Conservation (phyloP, 2,113 vertebrate species). For the Cinclus mexicanus region DNA sequence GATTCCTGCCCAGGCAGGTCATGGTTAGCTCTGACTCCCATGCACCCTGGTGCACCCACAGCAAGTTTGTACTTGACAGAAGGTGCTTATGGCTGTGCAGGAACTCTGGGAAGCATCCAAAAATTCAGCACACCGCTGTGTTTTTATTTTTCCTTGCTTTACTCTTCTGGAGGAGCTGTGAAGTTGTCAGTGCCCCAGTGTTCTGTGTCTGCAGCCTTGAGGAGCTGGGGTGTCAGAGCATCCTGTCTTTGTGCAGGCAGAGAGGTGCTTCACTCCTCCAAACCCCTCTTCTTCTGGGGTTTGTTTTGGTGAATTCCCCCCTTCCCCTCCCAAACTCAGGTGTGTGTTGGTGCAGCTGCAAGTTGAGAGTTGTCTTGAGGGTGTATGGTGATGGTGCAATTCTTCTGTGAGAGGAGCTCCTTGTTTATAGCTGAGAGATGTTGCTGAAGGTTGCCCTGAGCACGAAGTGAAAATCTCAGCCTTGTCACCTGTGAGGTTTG, state of each 20-base stretch:
- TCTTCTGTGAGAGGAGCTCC: not conserved
- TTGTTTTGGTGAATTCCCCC: not conserved
- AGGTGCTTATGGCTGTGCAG: not conserved
- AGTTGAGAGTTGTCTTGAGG: not conserved
- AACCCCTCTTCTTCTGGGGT: not conserved
- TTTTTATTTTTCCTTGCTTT: not conserved
- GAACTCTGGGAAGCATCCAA: not conserved
- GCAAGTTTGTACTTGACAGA: not conserved
- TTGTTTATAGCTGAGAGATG: not conserved
- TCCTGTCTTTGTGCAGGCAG: not conserved
- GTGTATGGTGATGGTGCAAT: not conserved
- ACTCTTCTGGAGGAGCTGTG: not conserved
- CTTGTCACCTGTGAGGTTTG: not conserved
- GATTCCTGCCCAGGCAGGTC: not conserved
- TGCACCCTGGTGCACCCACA: not conserved
- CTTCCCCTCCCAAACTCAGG: not conserved
- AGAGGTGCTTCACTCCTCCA: not conserved
- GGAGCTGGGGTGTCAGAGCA: not conserved
- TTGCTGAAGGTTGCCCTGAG: not conserved
- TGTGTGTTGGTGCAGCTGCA: not conserved
- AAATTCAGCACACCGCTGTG: rapidly evolving
- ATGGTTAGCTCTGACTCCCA: not conserved
- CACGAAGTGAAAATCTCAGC: not conserved
- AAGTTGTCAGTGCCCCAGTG: not conserved
- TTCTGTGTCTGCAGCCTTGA: not conserved